A percentile compares a stretch with the other conserved stretches of the same genome.
Conservation (phyloP, 2,797 vertebrate species). For the Serranus cabrilla region DNA sequence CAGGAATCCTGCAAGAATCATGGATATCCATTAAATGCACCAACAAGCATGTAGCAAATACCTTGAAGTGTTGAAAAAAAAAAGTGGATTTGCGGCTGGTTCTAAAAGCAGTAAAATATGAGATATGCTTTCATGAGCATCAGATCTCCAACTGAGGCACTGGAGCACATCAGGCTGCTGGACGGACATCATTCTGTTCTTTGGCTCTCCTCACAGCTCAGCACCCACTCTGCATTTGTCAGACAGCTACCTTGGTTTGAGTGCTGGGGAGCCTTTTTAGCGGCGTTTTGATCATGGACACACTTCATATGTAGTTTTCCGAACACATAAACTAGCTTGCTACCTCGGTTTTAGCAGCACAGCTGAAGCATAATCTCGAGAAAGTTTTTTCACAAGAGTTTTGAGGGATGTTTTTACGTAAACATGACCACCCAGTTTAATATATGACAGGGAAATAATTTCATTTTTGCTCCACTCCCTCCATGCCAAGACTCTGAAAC, state of each 20-base stretch:
- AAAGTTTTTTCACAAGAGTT: neutral
- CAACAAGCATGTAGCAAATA: constrained; percentile 29
- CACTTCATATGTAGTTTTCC: constrained; percentile 19
- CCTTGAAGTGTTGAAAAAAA: neutral
- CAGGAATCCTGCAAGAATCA: constrained; percentile 25
- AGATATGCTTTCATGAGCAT: constrained; percentile 51
- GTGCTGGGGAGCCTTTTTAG: constrained; percentile 28
- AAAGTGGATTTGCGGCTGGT: constrained; percentile 29
- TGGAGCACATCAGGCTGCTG: constrained; percentile 43
- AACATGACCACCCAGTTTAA: constrained; percentile 17
- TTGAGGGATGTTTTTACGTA: constrained; percentile 19
- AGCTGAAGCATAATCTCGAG: constrained; percentile 9
- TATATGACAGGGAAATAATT: constrained; percentile 20
- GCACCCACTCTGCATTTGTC: constrained; percentile 38
- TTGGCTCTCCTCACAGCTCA: constrained; percentile 46
- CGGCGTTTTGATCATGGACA: constrained; percentile 34
- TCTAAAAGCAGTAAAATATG: constrained; percentile 58
- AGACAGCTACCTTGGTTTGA: constrained; percentile 30
- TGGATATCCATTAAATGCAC: constrained; percentile 24
- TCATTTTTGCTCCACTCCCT: neutral
- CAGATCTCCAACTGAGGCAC: constrained; percentile 40
- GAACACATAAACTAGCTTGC: constrained; percentile 36
- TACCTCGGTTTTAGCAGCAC: constrained; percentile 3
- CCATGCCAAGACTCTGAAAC: constrained; percentile 5
- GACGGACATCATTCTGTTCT: constrained; percentile 53